Evolutionary conservation across 2,113 vertebrate genomes (phyloP).

Genomic region (Xenopus borealis): DNA sequence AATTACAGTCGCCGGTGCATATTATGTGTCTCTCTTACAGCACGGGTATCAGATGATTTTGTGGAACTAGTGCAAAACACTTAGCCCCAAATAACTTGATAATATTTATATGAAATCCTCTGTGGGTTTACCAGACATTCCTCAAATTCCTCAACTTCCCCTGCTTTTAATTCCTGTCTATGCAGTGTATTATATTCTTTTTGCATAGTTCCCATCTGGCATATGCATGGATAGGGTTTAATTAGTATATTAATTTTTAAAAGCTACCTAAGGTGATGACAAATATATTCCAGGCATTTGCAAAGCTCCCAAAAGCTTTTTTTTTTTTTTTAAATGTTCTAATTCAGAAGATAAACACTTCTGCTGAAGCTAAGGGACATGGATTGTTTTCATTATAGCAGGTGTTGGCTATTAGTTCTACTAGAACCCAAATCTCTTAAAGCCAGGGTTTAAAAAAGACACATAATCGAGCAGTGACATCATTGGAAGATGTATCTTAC

Average conservation of each 20-base stretch:
- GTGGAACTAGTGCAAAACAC: not conserved
- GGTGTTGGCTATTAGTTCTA: slow-evolving; percentile 62
- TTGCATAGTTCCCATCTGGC: slow-evolving; percentile 27
- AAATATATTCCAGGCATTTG: slow-evolving; percentile 55
- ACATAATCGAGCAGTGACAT: slow-evolving; percentile 56
- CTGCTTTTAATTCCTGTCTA: slow-evolving; percentile 12
- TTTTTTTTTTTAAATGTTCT: slow-evolving; percentile 67
- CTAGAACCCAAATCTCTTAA: slow-evolving; percentile 50
- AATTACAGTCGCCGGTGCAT: no score
- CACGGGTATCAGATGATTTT: not conserved
- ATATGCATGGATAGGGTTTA: slow-evolving; percentile 21
- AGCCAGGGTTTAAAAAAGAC: slow-evolving; percentile 55
- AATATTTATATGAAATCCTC: slow-evolving; percentile 15
- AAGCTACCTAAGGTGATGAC: slow-evolving; percentile 42
- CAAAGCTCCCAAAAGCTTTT: slow-evolving; percentile 52
- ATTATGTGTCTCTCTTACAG: no score
- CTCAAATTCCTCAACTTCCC: slow-evolving; percentile 17
- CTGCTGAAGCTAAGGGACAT: slow-evolving; percentile 52
- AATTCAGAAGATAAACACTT: slow-evolving; percentile 63
- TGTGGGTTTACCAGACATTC: slow-evolving; percentile 9
- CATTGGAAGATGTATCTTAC: slow-evolving; percentile 60
- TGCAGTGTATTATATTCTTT: slow-evolving; percentile 1
- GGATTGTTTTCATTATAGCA: slow-evolving; percentile 57
- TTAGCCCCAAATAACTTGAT: slow-evolving; percentile 7
- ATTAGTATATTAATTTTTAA: slow-evolving; percentile 41